phyloP scores from a whole-genome alignment of 2,888 invertebrate species.

The Chaetogeoica ovagalla region DNA sequence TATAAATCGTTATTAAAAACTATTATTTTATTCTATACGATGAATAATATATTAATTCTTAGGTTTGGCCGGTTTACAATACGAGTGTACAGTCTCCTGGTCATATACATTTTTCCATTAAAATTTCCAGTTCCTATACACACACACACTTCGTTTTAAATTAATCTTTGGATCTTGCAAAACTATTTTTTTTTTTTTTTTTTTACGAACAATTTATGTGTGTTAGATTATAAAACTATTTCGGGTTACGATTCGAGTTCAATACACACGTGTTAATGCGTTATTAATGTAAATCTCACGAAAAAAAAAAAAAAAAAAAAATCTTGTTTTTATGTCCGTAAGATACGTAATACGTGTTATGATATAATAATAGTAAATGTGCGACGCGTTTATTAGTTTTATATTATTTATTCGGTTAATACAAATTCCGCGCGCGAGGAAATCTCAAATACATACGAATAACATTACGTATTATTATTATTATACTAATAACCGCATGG shows the following conservation, averaged over 20 bases:
- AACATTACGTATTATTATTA: background rate
- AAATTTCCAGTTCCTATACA: slow-evolving; percentile 21
- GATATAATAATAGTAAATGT: background rate
- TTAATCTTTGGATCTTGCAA: background rate
- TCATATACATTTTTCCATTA: slow-evolving; percentile 37
- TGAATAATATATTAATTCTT: slow-evolving; percentile 39
- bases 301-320: too few relatives aligned
- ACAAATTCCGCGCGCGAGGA: background rate
- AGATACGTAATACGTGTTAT: too few relatives aligned
- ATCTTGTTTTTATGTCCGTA: background rate
- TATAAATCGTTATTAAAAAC: too few relatives aligned
- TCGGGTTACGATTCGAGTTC: background rate
- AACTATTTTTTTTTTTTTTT: background rate
- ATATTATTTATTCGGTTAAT: background rate
- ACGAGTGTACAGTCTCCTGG: slow-evolving; percentile 16
- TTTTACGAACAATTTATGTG: background rate
- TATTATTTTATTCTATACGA: too few relatives aligned
- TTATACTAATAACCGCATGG: too few relatives aligned
- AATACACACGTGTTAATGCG: background rate
- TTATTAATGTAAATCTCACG: background rate
- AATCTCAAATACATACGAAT: background rate
- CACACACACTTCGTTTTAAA: background rate
- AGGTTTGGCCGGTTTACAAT: slow-evolving; percentile 35
- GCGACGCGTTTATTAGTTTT: background rate
- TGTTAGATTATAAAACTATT: background rate